These are phyloP conservation scores for Anarrhichthys ocellatus DNA, from an alignment of 2,113 vertebrate species.

Conservation along the genomic window DNA sequence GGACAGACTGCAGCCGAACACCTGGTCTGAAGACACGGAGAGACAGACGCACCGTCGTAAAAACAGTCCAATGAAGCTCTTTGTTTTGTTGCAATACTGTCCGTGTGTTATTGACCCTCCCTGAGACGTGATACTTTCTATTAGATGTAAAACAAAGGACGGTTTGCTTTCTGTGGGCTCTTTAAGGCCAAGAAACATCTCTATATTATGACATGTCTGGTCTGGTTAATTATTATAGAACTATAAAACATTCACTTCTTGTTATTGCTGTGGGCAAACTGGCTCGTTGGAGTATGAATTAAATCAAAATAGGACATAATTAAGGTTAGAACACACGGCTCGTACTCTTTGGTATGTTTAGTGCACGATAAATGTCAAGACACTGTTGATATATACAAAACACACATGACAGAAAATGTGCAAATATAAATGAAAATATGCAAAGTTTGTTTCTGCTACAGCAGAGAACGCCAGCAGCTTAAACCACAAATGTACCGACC, in stretches of 20 bases:
- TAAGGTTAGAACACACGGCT: neutral
- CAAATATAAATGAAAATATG: too few relatives aligned
- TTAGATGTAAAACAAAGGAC: neutral
- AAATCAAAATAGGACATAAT: neutral
- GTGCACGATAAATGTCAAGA: neutral
- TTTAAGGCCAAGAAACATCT: neutral
- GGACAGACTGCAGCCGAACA: constrained; percentile 94
- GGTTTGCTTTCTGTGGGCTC: neutral
- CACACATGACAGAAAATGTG: too few relatives aligned
- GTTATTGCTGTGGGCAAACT: neutral
- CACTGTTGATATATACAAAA: neutral
- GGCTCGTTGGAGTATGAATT: neutral
- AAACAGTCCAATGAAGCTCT: neutral
- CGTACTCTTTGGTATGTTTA: neutral
- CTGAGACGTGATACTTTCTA: neutral
- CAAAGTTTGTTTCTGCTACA: too few relatives aligned
- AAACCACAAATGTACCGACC: neutral
- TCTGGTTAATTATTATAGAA: too few relatives aligned
- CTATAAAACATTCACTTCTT: neutral
- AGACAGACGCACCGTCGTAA: neutral
- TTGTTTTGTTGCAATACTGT: neutral
- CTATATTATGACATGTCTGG: neutral
- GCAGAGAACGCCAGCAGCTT: neutral
- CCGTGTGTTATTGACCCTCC: neutral
- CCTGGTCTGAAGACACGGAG: constrained; percentile 87